Percentiles rank a stretch among this genome's conserved stretches.
Evolutionary conservation across 2,797 vertebrate species (phyloP).

Genomic region (Saxicola maurus): DNA sequence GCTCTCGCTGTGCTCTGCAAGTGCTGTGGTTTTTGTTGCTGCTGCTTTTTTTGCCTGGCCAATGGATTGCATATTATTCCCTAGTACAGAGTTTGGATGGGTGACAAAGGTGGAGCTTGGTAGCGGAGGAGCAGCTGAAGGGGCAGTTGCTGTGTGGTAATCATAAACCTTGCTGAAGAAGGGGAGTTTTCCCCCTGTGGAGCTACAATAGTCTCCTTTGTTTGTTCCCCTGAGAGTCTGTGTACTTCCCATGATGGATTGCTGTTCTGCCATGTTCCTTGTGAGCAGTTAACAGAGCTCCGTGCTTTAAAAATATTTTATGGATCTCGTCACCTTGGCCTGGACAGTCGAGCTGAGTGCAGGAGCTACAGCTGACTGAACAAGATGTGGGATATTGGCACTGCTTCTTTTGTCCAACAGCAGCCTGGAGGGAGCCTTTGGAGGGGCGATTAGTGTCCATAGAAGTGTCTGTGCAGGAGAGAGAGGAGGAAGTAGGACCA

Average conservation of each 20-base stretch:
- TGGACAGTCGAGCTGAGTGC: not conserved
- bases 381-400: not conserved
- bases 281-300: accelerated
- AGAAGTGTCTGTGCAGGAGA: not conserved
- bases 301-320: accelerated
- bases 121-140: not conserved
- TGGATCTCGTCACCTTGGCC: not conserved
- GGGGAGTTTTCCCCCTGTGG: not conserved
- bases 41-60: not conserved
- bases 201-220: not conserved
- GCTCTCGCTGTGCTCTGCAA: accelerated
- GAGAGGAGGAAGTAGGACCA: not conserved
- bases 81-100: not conserved
- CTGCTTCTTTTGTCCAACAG: not conserved
- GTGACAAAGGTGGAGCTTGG: not conserved
- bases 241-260: not conserved
- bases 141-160: not conserved
- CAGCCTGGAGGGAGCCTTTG: not conserved
- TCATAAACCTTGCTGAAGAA: not conserved
- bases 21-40: not conserved
- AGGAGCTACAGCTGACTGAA: not conserved
- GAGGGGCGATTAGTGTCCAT: not conserved
- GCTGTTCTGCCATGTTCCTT: not conserved
- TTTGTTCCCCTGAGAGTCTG: not conserved
- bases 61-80: not conserved